A percentile compares a stretch with the other conserved stretches of the same genome.
Conservation (phyloP, 1,140 invertebrate genomes). For the honey bee (Apis mellifera) region Amel_HAv3.1 CM009936.2:9948501-9949000, state of each 20-base stretch:
- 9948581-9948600: conserved; percentile 48
- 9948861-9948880: not conserved
- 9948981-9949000: too few species aligned
- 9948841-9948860: not conserved
- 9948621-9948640: not conserved
- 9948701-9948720: conserved; percentile 59
- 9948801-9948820: not conserved
- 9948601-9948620: conserved; percentile 9
- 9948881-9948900: too few species aligned
- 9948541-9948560: not conserved
- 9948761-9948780: not conserved
- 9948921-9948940: too few species aligned
- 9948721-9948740: conserved; percentile 49
- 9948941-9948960: too few species aligned
- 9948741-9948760: conserved; percentile 36
- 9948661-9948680: conserved; percentile 36
- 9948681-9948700: conserved; percentile 56
- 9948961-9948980: too few species aligned
- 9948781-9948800: not conserved
- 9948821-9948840: not conserved
- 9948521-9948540: not conserved
- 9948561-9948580: not conserved
- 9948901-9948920: too few species aligned
- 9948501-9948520: conserved; percentile 44
- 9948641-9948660: not conserved